A percentile compares a stretch with the other conserved stretches of the same genome.
These are phyloP conservation scores for Aplochiton taeniatus DNA, from an alignment of 2,797 vertebrate genomes.

Conservation along the genomic window DNA sequence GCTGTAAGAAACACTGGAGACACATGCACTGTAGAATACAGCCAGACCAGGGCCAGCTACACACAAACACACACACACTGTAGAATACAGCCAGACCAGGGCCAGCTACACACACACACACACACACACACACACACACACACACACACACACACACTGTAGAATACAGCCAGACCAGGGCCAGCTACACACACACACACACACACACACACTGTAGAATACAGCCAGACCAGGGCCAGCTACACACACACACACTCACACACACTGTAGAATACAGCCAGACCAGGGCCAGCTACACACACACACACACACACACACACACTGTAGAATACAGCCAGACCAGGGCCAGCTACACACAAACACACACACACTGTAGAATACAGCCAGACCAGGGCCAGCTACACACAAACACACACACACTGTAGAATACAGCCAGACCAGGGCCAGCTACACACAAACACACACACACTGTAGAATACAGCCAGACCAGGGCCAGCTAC, in stretches of 20 bases:
- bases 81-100: no score
- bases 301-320: constrained; percentile 5
- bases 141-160: constrained; percentile 6
- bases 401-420: constrained; percentile 1
- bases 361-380: not conserved
- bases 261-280: no score
- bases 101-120: constrained; percentile 2
- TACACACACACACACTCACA: constrained; percentile 2
- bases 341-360: no score
- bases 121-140: constrained; percentile 6
- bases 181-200: not conserved
- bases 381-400: no score
- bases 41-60: constrained; percentile 73
- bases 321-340: no score
- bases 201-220: constrained; percentile 7
- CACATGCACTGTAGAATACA: constrained; percentile 99
- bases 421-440: no score
- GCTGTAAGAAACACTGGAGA: constrained; percentile 93
- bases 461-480: no score
- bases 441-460: constrained; percentile 5
- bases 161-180: no score
- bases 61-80: constrained; percentile 3
- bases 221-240: no score
- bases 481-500: no score
- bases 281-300: no score